Evolutionary conservation across 2,888 invertebrate species (phyloP).

Genomic region (Cataglyphis livida): DNA sequence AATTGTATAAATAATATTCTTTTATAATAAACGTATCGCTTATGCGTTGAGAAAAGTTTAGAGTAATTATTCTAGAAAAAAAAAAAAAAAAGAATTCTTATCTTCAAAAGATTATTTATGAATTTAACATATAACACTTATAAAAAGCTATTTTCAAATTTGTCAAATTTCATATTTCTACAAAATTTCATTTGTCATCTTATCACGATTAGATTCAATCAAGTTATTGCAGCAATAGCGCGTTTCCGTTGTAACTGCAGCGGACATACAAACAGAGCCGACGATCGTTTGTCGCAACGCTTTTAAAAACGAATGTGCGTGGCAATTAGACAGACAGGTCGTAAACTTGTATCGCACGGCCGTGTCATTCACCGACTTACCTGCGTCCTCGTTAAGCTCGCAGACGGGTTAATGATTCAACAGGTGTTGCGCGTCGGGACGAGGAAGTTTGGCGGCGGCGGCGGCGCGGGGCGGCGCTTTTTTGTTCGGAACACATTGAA

Average conservation of each 20-base stretch:
- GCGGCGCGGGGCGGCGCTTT: slow-evolving; percentile 27
- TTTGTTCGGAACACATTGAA: slow-evolving; percentile 48
- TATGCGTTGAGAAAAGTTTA: neutral
- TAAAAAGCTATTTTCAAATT: neutral
- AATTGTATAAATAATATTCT: slow-evolving; percentile 1
- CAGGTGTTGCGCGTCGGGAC: slow-evolving; percentile 73
- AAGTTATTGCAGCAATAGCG: neutral
- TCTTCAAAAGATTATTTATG: neutral
- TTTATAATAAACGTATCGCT: neutral
- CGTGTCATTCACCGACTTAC: slow-evolving; percentile 72
- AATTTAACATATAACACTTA: neutral
- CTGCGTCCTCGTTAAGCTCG: slow-evolving; percentile 74
- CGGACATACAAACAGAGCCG: neutral
- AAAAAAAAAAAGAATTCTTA: neutral
- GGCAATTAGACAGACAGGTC: slow-evolving; percentile 69
- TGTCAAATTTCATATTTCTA: neutral
- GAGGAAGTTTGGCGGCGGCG: slow-evolving; percentile 40
- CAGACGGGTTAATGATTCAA: slow-evolving; percentile 74
- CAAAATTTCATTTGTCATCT: neutral
- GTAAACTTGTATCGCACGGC: slow-evolving; percentile 55
- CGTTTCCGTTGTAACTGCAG: neutral
- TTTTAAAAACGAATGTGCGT: slow-evolving; percentile 33
- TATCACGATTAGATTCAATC: neutral
- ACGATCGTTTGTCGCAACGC: slow-evolving; percentile 1
- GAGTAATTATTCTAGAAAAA: neutral